Percentiles rank a stretch among this genome's conserved stretches.
Evolutionary conservation across 2,113 vertebrate species (phyloP).

Genomic region (Oncorhynchus clarkii): DNA sequence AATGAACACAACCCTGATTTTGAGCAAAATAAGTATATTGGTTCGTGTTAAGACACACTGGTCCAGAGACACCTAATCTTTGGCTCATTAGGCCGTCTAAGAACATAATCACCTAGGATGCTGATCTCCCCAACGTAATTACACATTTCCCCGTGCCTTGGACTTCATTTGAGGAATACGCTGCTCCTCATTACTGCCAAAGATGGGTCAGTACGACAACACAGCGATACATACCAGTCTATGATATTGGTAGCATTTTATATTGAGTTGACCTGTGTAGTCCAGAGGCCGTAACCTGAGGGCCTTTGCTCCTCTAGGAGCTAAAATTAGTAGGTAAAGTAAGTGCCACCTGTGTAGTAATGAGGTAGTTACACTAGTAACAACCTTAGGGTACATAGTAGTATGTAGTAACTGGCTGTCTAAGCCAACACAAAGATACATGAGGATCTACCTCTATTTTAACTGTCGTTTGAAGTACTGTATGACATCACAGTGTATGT

Average conservation of each 20-base stretch:
- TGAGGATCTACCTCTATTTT: too few species aligned
- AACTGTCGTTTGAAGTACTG: background rate
- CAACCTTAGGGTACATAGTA: too few species aligned
- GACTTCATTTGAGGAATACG: constrained; percentile 32
- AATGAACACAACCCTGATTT: too few species aligned
- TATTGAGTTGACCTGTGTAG: too few species aligned
- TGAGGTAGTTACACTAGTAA: too few species aligned
- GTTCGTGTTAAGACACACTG: constrained; percentile 19
- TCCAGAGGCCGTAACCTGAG: too few species aligned
- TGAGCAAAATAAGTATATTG: too few species aligned
- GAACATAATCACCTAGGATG: constrained; percentile 21
- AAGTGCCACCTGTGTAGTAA: too few species aligned
- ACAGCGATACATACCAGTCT: background rate
- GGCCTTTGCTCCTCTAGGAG: too few species aligned
- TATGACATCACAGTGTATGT: background rate
- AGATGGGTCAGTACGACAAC: constrained; percentile 13
- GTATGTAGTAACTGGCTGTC: too few species aligned
- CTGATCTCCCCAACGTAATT: constrained; percentile 36
- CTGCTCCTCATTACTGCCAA: constrained; percentile 29
- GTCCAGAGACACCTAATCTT: constrained; percentile 29
- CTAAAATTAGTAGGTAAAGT: background rate
- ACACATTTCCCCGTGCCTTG: constrained; percentile 31
- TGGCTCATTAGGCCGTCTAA: constrained; percentile 27
- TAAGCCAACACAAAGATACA: too few species aligned
- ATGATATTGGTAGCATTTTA: too few species aligned